Percentiles rank a stretch among this genome's conserved stretches.
Conservation (phyloP, 2,888 invertebrate genomes). For the Fragum sueziense region DNA sequence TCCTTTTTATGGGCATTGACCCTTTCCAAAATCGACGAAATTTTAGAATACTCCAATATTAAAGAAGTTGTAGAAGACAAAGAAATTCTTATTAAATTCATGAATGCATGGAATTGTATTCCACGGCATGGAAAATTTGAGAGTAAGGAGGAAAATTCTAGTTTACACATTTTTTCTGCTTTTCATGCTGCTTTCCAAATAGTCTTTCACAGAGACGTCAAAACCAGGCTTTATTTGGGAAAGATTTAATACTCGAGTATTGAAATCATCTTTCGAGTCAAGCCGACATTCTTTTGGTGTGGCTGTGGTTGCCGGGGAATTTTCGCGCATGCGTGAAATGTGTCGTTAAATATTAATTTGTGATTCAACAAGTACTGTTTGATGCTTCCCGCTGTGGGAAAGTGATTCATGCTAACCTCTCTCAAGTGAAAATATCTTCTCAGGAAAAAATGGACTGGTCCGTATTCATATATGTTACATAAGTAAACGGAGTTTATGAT, state of each 20-base stretch:
- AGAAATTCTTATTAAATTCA: no score
- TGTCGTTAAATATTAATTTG: slow-evolving; percentile 58
- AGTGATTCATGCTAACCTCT: background rate
- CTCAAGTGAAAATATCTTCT: no score
- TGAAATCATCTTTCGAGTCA: background rate
- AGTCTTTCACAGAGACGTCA: no score
- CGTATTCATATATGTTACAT: no score
- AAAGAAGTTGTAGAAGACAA: no score
- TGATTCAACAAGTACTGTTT: slow-evolving; percentile 22
- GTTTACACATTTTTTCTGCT: background rate
- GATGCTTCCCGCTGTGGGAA: background rate
- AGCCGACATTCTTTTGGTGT: background rate
- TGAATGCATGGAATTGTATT: no score
- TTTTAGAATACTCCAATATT: no score
- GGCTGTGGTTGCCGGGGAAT: slow-evolving; percentile 41
- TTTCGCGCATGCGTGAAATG: slow-evolving; percentile 44
- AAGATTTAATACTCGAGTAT: slow-evolving; percentile 1
- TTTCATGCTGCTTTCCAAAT: background rate
- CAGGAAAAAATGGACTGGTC: no score
- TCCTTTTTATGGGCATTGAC: background rate
- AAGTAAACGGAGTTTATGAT: no score
- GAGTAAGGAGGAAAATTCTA: background rate
- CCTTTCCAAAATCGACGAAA: no score
- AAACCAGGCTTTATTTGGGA: no score
- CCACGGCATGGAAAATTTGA: background rate